These are phyloP conservation scores for Caenorhabditis macrosperma DNA, from an alignment of 2,888 invertebrate genomes.

Conservation along the genomic window DNA sequence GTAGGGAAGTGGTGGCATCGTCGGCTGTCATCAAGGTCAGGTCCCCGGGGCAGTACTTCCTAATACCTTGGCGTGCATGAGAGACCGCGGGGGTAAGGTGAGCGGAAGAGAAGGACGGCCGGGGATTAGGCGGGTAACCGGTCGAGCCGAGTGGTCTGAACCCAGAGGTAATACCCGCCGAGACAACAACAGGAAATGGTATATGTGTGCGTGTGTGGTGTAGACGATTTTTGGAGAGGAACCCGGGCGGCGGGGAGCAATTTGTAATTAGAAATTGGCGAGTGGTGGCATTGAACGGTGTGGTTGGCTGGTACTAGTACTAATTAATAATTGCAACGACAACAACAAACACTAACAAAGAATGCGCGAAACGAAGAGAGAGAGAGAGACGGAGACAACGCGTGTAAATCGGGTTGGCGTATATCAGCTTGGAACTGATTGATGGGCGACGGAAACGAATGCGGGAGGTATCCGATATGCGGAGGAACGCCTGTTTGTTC, in stretches of 20 bases:
- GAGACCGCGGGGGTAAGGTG: slow-evolving; percentile 11
- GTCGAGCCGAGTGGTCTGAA: slow-evolving; percentile 19
- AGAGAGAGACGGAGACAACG: slow-evolving; percentile 17
- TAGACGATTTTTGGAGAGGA: slow-evolving; percentile 28
- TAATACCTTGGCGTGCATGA: slow-evolving; percentile 47
- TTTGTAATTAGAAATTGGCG: slow-evolving; percentile 38
- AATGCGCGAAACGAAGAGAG: slow-evolving; percentile 41
- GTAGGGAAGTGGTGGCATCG: slow-evolving; percentile 29
- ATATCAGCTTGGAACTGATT: slow-evolving; percentile 58
- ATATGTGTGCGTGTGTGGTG: not conserved
- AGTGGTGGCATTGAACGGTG: slow-evolving; percentile 39
- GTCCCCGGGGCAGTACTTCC: slow-evolving; percentile 36
- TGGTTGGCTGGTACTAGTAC: slow-evolving; percentile 6
- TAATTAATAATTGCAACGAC: slow-evolving; percentile 53
- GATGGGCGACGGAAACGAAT: slow-evolving; percentile 28
- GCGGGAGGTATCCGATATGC: slow-evolving; percentile 6
- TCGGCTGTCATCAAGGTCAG: slow-evolving; percentile 52
- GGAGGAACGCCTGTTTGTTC: slow-evolving; percentile 46
- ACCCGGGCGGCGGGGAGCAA: slow-evolving; percentile 23
- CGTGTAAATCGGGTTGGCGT: slow-evolving; percentile 41
- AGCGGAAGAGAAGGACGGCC: not conserved
- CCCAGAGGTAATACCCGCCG: slow-evolving; percentile 12
- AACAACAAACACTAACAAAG: slow-evolving; percentile 34
- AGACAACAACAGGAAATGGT: not conserved
- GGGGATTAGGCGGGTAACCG: slow-evolving; percentile 30